Conservation (phyloP, 2,888 invertebrate species). For the Chesias legatella region DNA sequence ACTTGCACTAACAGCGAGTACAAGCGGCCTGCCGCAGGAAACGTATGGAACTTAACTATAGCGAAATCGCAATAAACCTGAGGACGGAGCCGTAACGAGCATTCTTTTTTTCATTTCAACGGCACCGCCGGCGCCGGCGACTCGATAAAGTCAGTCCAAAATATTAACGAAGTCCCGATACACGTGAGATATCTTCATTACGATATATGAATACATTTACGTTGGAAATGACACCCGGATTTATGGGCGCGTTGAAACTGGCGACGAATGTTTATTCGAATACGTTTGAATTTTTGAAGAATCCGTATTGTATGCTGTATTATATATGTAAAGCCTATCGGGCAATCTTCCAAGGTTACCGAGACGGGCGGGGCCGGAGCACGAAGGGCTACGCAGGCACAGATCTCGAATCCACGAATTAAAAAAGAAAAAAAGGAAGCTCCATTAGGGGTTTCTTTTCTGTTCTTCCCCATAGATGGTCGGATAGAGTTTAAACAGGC, state of each 20-base stretch:
- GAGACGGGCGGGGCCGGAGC: conserved; percentile 37
- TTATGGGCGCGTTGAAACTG: conserved; percentile 7
- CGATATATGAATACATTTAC: conserved; percentile 38
- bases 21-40: conserved; percentile 9
- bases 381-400: conserved; percentile 44
- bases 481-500: too few species aligned
- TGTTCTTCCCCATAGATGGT: too few species aligned
- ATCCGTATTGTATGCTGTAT: conserved; percentile 50
- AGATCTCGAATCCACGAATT: too few species aligned
- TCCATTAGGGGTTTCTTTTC: too few species aligned
- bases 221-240: conserved; percentile 32
- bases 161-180: conserved; percentile 36
- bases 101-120: too few species aligned
- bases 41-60: conserved; percentile 27
- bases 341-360: conserved; percentile 69
- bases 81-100: too few species aligned
- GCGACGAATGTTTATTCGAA: conserved; percentile 1
- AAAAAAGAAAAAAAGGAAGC: too few species aligned
- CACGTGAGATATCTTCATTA: conserved; percentile 39
- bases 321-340: conserved; percentile 61
- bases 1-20: too few species aligned
- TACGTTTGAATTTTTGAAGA: conserved; percentile 18
- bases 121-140: conserved; percentile 4
- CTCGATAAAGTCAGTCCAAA: conserved; percentile 28
- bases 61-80: conserved; percentile 36